Percentiles rank a stretch among this genome's conserved stretches.
These are phyloP conservation scores for Callinectes sapidus DNA, from an alignment of 2,888 invertebrate species.

Conservation along the genomic window DNA sequence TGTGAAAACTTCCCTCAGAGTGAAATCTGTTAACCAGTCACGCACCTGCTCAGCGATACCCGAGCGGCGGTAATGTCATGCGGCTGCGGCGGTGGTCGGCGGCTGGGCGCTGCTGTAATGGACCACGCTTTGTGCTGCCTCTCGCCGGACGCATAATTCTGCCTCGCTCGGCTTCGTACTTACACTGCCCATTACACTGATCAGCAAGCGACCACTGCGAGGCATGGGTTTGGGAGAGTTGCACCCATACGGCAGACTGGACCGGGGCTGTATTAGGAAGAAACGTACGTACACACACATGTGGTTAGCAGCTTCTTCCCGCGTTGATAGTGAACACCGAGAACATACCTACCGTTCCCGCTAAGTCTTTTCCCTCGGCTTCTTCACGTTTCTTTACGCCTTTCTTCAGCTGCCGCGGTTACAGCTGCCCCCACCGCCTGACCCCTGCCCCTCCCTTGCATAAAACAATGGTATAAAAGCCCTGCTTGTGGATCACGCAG, in stretches of 20 bases:
- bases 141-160: slow-evolving; percentile 51
- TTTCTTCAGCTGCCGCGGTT: background rate
- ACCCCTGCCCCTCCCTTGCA: background rate
- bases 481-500: slow-evolving; percentile 26
- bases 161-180: slow-evolving; percentile 37
- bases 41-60: background rate
- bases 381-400: slow-evolving; percentile 8
- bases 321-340: background rate
- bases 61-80: background rate
- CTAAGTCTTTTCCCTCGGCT: background rate
- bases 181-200: slow-evolving; percentile 50
- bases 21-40: slow-evolving; percentile 1
- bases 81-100: background rate
- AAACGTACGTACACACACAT: background rate
- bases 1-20: background rate
- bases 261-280: background rate
- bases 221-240: background rate
- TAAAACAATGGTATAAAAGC: slow-evolving; percentile 28
- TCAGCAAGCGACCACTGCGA: slow-evolving; percentile 8
- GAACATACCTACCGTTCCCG: background rate
- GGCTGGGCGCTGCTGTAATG: slow-evolving; percentile 29
- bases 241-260: background rate
- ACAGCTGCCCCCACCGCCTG: background rate
- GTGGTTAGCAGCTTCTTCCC: slow-evolving; percentile 1
- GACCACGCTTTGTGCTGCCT: slow-evolving; percentile 35